Base-by-base conservation (phyloP, 1,140 invertebrate species). In the Macrotrachela quadricornifera region DNA sequence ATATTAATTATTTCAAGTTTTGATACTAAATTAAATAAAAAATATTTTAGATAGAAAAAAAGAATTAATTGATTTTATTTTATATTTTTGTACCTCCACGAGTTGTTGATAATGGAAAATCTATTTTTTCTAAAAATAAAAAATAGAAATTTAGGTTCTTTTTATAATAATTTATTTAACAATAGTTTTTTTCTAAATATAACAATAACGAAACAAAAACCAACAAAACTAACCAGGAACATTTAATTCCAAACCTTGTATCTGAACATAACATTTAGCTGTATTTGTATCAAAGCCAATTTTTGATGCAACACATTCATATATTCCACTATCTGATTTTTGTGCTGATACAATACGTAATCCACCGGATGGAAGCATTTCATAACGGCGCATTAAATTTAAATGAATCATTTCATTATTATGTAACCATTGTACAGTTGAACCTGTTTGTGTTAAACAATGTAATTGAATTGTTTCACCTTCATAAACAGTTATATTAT, bases 291-390 rank as follows among this genome's bases (percentile, higher is more conserved):
- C 53, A 38, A 48, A 18, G 18, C 38, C 49, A 30, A 30, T 30
- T 15, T 55, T 55, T 6, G 52, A 55, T 16, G 54, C 48, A n/a
- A 55, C 40, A 44, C 56, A 57, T 12, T 55, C 46, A 39, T 57
- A 57, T 16, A 55, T 37, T 14, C 56, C 56, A 15, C 48, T 46
- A 49, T 57, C 56, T 4, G 48, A 49, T 38, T 42, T 45, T 42
- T 47, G 53, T 18, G 50, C 49, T 13, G 54, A 55, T 14, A 49
- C 40, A 38, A 57, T 51, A 30, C 51, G 38, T 30, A 57, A 45
- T 41, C 43, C 49, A n/a, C 52, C 56, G 14, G 51, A 30, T 0
- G 41, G 42, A 17, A 49, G 18, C n/a, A 53, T 53, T 41, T 53
- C 51, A 49, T 39, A 45, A 16, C 53, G 39, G 49, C 49, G 15